Conservation (phyloP, 2,113 vertebrate genomes). For the Edolisoma coerulescens region DNA sequence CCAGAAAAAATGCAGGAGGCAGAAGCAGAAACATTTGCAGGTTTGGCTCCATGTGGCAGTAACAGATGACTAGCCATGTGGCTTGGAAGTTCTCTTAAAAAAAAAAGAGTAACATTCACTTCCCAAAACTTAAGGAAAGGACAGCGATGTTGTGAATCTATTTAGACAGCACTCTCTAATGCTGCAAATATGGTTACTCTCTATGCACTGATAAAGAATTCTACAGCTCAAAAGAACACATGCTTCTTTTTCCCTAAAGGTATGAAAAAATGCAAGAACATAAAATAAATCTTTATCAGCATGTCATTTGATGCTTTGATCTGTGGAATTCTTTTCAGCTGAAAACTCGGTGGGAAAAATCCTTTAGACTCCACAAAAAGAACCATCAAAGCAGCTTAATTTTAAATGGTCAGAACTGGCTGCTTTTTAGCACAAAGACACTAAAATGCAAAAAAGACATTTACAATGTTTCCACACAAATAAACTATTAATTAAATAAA, state of each 20-base stretch:
- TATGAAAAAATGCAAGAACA: neutral
- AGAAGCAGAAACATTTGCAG: neutral
- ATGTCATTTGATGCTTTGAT: neutral
- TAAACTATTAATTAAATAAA: neutral
- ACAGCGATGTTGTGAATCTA: neutral
- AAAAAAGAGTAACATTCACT: neutral
- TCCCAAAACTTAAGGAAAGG: neutral
- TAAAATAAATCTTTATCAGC: neutral
- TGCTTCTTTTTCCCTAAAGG: neutral
- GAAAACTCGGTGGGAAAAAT: neutral
- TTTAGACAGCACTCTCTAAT: neutral
- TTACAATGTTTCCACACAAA: neutral
- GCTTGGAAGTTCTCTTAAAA: neutral
- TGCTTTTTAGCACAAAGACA: neutral
- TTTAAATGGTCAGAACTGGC: neutral
- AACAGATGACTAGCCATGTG: slow-evolving; percentile 24
- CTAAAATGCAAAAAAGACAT: neutral
- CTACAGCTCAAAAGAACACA: neutral
- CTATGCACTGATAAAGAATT: neutral
- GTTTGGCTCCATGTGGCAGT: slow-evolving; percentile 1
- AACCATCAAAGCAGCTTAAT: neutral
- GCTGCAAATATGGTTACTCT: neutral
- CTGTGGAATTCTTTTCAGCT: neutral
- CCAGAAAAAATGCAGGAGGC: neutral
- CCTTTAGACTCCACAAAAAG: neutral